Evolutionary conservation across 1,140 invertebrate genomes (phyloP), one percentile per base, ranked within the genome.

Genomic region (Tetragnatha versicolor): DNA sequence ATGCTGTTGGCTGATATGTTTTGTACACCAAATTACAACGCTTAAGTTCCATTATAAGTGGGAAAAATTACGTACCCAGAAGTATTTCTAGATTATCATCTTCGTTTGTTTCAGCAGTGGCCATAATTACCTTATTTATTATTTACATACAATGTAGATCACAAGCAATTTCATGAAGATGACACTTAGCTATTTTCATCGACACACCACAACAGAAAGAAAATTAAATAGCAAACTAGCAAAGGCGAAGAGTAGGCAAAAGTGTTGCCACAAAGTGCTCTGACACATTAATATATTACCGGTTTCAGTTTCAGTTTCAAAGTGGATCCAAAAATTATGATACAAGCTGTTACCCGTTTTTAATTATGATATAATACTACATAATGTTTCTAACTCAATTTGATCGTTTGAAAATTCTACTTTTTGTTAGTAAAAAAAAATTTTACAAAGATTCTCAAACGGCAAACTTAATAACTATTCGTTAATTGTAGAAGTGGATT

Each of bases 61-160:
- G 4, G 58, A 53, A 53, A 53, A 51, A 51, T 6, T 49, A 72
- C 51, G 22, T 27, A 73, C 70, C 70, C 27, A 73, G 45, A 7
- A 73, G 27, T 37, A 37, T 73, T 61, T 73, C 70, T 20, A 73
- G 37, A 73, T 73, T 73, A 20, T 61, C 53, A 33, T 73, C 55
- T 29, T 73, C 70, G 25, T 73, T 61, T 20, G 27, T 9, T 33
- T 58, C 55, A 31, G 53, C 33, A 58, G 70, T 31, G 7, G 70
- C 70, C 70, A 73, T 73, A 9, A 27, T 42, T 39, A 25, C 20
- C 6, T 5, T 63, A 14, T 14, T 63, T 22, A 63, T 33, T 42
- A 17, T 33, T 58, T 14, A 17, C 7, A 31, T 14, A 20, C 22
- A 14, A n/a, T 33, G 12, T 33, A 33, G 10, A 33, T 58, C n/a